Conservation (phyloP, 1,140 invertebrate species). For the Ylistrum balloti region DNA sequence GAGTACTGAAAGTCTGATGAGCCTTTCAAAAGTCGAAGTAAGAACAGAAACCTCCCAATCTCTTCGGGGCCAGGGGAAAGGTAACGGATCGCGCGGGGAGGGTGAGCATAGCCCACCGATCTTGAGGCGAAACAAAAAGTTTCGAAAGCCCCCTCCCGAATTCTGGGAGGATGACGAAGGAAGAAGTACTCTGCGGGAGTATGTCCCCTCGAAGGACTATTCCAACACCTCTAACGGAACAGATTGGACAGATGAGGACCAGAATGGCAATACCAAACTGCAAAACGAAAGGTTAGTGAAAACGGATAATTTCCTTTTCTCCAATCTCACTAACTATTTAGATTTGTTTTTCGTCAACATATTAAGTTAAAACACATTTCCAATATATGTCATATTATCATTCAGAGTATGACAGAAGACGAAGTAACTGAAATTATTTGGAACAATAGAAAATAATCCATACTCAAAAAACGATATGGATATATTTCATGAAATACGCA, state of each 20-base stretch:
- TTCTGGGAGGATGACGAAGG: not conserved
- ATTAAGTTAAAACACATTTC: too few species aligned
- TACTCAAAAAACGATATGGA: too few species aligned
- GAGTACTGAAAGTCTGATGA: conserved; percentile 20
- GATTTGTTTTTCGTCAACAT: too few species aligned
- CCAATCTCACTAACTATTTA: too few species aligned
- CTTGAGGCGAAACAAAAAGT: conserved; percentile 38
- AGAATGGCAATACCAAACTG: not conserved
- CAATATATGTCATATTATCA: too few species aligned
- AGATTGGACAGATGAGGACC: not conserved
- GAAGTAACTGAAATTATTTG: too few species aligned
- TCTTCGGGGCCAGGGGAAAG: conserved; percentile 12
- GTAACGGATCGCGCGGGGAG: not conserved
- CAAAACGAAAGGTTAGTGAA: not conserved
- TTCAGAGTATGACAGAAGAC: too few species aligned
- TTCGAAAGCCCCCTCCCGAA: not conserved
- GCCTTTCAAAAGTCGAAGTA: conserved; percentile 33
- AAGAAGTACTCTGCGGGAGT: not conserved
- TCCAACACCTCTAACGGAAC: not conserved
- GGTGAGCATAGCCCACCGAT: not conserved
- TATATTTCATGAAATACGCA: too few species aligned
- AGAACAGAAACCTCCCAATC: not conserved
- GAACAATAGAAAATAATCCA: too few species aligned
- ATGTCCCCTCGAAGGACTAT: not conserved
- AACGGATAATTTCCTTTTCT: too few species aligned